Base-by-base conservation (phyloP, 92 coral and sea anemone genomes). In the Pocillopora meandrina region DNA sequence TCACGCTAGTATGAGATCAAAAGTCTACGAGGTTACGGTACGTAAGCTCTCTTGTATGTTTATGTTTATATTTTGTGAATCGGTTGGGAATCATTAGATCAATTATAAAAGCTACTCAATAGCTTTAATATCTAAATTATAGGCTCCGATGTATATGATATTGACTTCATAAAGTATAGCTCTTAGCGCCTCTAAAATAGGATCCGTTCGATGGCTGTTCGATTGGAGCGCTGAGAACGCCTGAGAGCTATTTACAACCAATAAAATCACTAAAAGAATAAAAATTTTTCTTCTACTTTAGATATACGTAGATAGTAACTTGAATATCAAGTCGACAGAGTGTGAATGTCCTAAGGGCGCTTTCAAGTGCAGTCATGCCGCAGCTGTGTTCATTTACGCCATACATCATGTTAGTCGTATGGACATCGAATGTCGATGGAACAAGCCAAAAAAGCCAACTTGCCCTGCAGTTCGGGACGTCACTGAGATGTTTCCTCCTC, bases 381-480 rank as follows among this genome's bases (percentile, higher is more conserved):
- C 87, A 26, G 87, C 90, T 11, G 42, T 89, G 61, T 86, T 78
- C 60, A 85, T 85, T 61, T 57, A 89, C 76, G 87, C 86, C 20
- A 85, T 89, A 16, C 61, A 85, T 70, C 80, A 89, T 79, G 55
- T 89, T 19, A 80, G 92, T 75, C 72, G 92, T 8, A 90, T 85
- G 0, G 92, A 90, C 79, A 36, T 74, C 2, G 83, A 89, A 74
- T 89, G 87, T 15, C 58, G 26, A 5, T 85, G 90, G 92, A 72
- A 55, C 81, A 81, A 85, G 78, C 61, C 56, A 67, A 81, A 71
- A 20, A 14, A 84, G 19, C 42, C 75, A 19, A 36, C 72, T 21
- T 15, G 19, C 35, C 15, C 79, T 12, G 74, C 20, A 8, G 49
- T 42, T 42, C 21, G 12, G 62, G 69, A 65, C 58, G 58, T 84